Percentiles rank a stretch among this genome's conserved stretches.
phyloP scores from a whole-genome alignment of 2,797 vertebrate genomes.

The Craterocephalus amniculus region DNA sequence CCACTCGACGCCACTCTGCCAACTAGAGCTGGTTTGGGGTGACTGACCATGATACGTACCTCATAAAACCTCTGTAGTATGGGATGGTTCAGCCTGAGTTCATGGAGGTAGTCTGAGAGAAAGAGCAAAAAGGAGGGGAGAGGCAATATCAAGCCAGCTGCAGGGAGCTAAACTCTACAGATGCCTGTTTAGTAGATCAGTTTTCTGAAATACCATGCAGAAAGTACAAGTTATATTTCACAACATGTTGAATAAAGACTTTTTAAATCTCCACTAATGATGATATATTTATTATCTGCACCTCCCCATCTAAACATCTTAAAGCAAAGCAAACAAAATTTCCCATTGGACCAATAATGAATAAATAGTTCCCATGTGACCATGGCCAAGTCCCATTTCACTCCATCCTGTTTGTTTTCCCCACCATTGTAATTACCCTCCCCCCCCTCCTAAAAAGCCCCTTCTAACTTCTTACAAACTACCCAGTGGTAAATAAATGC shows the following conservation, averaged over 20 bases:
- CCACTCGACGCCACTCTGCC: conserved; percentile 76
- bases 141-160: conserved; percentile 31
- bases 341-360: conserved; percentile 76
- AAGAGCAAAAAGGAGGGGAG: conserved; percentile 23
- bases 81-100: conserved; percentile 75
- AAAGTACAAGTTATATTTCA: conserved; percentile 21
- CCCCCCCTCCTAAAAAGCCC: conserved; percentile 41
- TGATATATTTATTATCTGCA: conserved; percentile 60
- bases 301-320: conserved; percentile 72
- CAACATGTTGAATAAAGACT: conserved; percentile 7
- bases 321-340: conserved; percentile 69
- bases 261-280: conserved; percentile 44
- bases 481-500: conserved; percentile 75
- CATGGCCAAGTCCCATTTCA: conserved; percentile 66
- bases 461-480: conserved; percentile 53
- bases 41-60: conserved; percentile 75
- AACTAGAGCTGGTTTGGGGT: conserved; percentile 78
- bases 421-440: conserved; percentile 80
- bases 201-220: conserved; percentile 47
- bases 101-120: conserved; percentile 60
- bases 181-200: conserved; percentile 39
- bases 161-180: conserved; percentile 31
- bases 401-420: conserved; percentile 80
- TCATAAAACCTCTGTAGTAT: conserved; percentile 73
- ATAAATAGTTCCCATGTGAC: conserved; percentile 82